These are phyloP conservation scores for Cacatua alba DNA, from an alignment of 2,113 vertebrate genomes.

Conservation along the genomic window DNA sequence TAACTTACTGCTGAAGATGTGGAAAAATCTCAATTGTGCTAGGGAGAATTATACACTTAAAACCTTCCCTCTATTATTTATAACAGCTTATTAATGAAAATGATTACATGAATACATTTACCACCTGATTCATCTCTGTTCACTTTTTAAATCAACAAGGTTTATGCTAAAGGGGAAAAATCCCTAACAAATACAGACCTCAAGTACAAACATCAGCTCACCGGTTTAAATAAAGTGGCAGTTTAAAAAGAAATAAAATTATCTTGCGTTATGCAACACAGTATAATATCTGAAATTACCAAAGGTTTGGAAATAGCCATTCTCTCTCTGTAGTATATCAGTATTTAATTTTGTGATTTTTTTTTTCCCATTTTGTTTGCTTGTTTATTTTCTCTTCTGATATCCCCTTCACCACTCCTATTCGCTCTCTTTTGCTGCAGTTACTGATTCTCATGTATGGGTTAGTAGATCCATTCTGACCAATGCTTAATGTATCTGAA, in stretches of 20 bases:
- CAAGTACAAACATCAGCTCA: conserved; percentile 28
- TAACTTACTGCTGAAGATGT: conserved; percentile 82
- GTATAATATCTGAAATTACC: conserved; percentile 65
- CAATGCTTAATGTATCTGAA: neutral
- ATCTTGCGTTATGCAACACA: conserved; percentile 57
- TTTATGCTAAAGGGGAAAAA: conserved; percentile 64
- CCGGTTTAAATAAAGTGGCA: conserved; percentile 65
- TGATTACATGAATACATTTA: conserved; percentile 75
- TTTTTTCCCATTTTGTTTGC: conserved; percentile 57
- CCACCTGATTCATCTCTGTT: conserved; percentile 71
- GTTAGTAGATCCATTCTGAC: neutral
- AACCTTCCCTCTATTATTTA: conserved; percentile 76
- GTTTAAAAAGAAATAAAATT: conserved; percentile 64
- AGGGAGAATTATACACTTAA: conserved; percentile 74
- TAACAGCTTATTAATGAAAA: conserved; percentile 78
- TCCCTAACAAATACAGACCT: conserved; percentile 61
- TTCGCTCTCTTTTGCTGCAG: conserved; percentile 44
- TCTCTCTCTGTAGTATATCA: neutral
- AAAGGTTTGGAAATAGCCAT: conserved; percentile 61
- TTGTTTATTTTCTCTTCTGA: conserved; percentile 57
- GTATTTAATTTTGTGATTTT: conserved; percentile 40
- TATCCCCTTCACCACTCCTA: conserved; percentile 32
- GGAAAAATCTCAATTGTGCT: conserved; percentile 71
- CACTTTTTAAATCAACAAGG: conserved; percentile 69
- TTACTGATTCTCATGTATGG: neutral